Evolutionary conservation across 2,797 vertebrate genomes (phyloP).

Genomic region (Helicolenus hilgendorfi): DNA sequence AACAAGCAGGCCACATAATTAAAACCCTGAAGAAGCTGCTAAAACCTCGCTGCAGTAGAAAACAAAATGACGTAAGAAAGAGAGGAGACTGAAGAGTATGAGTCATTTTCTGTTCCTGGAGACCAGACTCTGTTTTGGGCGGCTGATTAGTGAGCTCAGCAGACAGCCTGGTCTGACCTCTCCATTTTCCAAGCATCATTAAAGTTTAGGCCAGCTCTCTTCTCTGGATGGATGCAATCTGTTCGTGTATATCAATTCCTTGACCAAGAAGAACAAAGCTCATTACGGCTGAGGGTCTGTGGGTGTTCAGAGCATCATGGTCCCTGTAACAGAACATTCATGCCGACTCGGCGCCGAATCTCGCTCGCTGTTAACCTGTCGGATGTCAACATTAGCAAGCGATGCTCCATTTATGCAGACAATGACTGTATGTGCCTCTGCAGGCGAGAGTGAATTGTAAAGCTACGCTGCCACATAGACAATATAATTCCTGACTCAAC

Average conservation of each 20-base stretch:
- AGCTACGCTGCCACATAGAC: slow-evolving; percentile 24
- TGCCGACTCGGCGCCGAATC: slow-evolving; percentile 19
- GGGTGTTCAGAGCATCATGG: slow-evolving; percentile 30
- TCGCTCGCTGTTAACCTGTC: slow-evolving; percentile 37
- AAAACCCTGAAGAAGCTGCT: slow-evolving; percentile 14
- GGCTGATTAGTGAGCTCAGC: slow-evolving; percentile 40
- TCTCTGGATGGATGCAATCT: slow-evolving; percentile 36
- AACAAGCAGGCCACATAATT: slow-evolving; percentile 18
- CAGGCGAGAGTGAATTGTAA: slow-evolving; percentile 36
- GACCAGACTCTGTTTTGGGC: slow-evolving; percentile 17
- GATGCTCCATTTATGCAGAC: slow-evolving; percentile 48
- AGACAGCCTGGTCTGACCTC: slow-evolving; percentile 42
- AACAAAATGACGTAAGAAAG: slow-evolving; percentile 6
- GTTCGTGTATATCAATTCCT: slow-evolving; percentile 14
- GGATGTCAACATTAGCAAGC: slow-evolving; percentile 35
- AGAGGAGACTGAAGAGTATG: not conserved
- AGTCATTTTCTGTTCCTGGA: slow-evolving; percentile 38
- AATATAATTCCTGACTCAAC: slow-evolving; percentile 47
- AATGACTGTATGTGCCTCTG: not conserved
- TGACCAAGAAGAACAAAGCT: slow-evolving; percentile 46
- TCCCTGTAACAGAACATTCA: slow-evolving; percentile 58
- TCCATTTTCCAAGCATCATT: slow-evolving; percentile 30
- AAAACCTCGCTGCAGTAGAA: not conserved
- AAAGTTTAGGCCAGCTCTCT: slow-evolving; percentile 22
- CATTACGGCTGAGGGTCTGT: slow-evolving; percentile 33